Conservation (phyloP, 2,888 invertebrate species). For the Esperia sulphurella region DNA sequence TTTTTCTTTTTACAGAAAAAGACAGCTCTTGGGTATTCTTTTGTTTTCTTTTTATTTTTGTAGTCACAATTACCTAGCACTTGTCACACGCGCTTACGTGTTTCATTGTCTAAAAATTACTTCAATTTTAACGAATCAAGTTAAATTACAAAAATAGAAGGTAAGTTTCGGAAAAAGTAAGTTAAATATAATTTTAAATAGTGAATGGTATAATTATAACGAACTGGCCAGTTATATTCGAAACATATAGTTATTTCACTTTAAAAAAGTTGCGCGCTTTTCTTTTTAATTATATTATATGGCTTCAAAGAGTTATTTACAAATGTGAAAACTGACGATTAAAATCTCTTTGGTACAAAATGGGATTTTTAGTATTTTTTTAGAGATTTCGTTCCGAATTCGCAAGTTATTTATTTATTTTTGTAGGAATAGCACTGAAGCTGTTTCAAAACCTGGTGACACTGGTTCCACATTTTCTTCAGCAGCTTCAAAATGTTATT, state of each 20-base stretch:
- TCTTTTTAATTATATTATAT: not conserved
- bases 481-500: slow-evolving; percentile 35
- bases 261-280: not conserved
- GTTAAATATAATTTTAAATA: slow-evolving; percentile 1
- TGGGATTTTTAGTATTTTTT: too few species aligned
- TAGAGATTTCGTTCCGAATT: too few species aligned
- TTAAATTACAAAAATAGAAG: too few species aligned
- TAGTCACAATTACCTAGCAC: slow-evolving; percentile 52
- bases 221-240: not conserved
- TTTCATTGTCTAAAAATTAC: too few species aligned
- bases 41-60: slow-evolving; percentile 28
- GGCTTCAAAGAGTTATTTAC: not conserved
- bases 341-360: too few species aligned
- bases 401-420: too few species aligned
- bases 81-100: slow-evolving; percentile 49
- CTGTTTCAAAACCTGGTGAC: not conserved
- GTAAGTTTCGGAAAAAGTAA: not conserved
- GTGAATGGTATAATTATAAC: not conserved
- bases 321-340: too few species aligned
- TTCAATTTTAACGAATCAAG: too few species aligned
- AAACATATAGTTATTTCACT: not conserved
- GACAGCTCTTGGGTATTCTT: slow-evolving; percentile 25
- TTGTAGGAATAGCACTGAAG: too few species aligned
- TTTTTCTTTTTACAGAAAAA: slow-evolving; percentile 17
- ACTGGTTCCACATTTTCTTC: slow-evolving; percentile 2